Evolutionary conservation across 2,113 vertebrate genomes (phyloP), one percentile per base, ranked within the genome.

Genomic region (Puma concolor): DNA sequence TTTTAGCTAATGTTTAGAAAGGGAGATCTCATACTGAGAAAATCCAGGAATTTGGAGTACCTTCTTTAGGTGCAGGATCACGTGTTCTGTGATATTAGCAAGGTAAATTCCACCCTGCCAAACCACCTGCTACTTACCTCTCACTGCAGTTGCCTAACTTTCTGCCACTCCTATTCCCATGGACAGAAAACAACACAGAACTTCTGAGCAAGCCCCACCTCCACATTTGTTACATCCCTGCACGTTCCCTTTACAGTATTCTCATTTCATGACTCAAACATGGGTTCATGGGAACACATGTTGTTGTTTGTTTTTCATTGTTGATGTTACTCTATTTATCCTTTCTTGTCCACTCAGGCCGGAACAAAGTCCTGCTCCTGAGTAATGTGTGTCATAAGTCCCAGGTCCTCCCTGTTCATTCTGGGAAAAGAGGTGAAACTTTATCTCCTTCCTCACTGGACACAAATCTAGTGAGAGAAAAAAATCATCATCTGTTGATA

Each of bases 1-100:
- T 92, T 94, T 38, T 57, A 74, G 25, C 41, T 82, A 82, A 15
- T 69, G 72, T 88, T 96, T 74, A 90, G 33, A 79, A 94, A 95
- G 44, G 31, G 11, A 93, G 94, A 90, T 69, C 19, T 19, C 54
- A 93, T 52, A 38, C 31, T 84, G 4, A 66, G 31, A 80, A 81
- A 95, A 84, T 66, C 33, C 38, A 50, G 7, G 27, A 52, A 63
- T 88, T 44, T 91, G 17, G 54, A 81, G 29, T 52, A n/a, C 4
- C 50, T 91, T 63, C 23, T 79, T 81, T 48, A 60, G 27, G 50
- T 33, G 3, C 38, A 79, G 31, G 13, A 54, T 27, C 25, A 71
- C 76, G 19, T 44, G 36, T 29, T 79, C 41, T 80, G 52, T 54
- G 89, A 38, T 52, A 76, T 52, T 69, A 41, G 50, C 44, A 86